Evolutionary conservation across 2,888 invertebrate species (phyloP), one percentile per base, ranked within the genome.

Genomic region (Lepidocyrtoides sp.): DNA sequence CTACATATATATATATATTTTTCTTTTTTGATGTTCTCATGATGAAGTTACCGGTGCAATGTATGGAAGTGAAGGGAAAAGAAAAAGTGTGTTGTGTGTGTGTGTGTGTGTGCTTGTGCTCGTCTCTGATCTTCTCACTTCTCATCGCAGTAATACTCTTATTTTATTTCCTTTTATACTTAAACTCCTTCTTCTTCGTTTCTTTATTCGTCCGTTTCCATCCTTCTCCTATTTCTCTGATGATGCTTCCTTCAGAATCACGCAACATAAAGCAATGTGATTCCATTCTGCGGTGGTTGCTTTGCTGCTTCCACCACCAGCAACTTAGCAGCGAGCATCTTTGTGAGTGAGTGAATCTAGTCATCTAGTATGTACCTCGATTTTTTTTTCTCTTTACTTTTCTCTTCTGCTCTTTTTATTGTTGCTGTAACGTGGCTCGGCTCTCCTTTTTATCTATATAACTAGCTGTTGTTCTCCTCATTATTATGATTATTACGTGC

Each of bases 201-300:
- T n/a, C n/a, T n/a, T n/a, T n/a, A n/a, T n/a, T n/a, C n/a, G n/a
- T n/a, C n/a, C n/a, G 36, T 36, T 4, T 36, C 3, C 36, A 36
- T 81, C 57, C 57, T 72, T 17, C 20, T 84, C 20, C 54, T 69
- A 12, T 75, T 44, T 69, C 32, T 66, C 5, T 29, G 86, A 77
- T 77, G 81, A 88, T 81, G 69, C 72, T 81, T 88, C 81, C 20
- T 4, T 4, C 36, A n/a, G n/a, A n/a, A 88, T 81, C 87, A 88
- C 81, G 88, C 88, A 81, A 81, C 88, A 77, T 86, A 75, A 86
- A 75, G 81, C 81, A 69, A 75, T 69, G n/a, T 36, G 20, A 41
- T 23, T 17, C 48, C 66, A n/a, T 81, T 2, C 26, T 77, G 3
- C 51, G 26, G 41, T 44, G 5, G 20, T 17, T 84, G 32, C 2